phyloP scores from a whole-genome alignment of 2,113 vertebrate species.

The Sigmodon hispidus region DNA sequence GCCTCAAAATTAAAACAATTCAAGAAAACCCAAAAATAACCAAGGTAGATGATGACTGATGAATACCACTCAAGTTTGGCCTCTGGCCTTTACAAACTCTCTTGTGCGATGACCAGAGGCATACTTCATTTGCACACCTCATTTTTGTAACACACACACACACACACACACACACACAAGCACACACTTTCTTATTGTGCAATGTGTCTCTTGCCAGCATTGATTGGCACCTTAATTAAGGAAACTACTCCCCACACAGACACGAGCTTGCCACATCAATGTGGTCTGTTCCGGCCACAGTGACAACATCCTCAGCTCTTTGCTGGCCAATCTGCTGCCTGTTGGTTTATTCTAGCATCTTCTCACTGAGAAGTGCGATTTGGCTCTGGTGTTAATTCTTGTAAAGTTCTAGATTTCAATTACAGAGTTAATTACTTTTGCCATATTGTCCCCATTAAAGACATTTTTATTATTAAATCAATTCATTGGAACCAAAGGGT shows the following conservation, averaged over 20 bases:
- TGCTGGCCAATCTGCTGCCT: background rate
- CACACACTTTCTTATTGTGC: background rate
- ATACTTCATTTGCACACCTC: no score
- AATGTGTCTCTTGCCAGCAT: slow-evolving; percentile 31
- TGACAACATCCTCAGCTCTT: background rate
- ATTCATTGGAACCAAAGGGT: slow-evolving; percentile 68
- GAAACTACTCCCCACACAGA: background rate
- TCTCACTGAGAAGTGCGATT: slow-evolving; percentile 81
- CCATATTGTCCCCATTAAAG: slow-evolving; percentile 82
- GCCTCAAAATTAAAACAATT: background rate
- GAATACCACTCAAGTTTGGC: background rate
- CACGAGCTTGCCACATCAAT: background rate
- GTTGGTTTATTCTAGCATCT: background rate
- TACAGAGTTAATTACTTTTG: slow-evolving; percentile 85
- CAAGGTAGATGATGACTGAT: background rate
- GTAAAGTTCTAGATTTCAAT: slow-evolving; percentile 85
- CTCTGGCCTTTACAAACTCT: background rate
- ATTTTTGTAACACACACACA: background rate
- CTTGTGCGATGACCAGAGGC: no score
- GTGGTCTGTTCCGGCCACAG: background rate
- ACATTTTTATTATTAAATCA: slow-evolving; percentile 83
- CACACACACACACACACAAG: background rate
- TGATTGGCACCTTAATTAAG: slow-evolving; percentile 50
- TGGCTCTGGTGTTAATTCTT: slow-evolving; percentile 81
- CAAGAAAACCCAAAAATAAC: background rate